Conservation (phyloP, 2,113 vertebrate species). For the Boulengeromyrus knoepffleri region DNA sequence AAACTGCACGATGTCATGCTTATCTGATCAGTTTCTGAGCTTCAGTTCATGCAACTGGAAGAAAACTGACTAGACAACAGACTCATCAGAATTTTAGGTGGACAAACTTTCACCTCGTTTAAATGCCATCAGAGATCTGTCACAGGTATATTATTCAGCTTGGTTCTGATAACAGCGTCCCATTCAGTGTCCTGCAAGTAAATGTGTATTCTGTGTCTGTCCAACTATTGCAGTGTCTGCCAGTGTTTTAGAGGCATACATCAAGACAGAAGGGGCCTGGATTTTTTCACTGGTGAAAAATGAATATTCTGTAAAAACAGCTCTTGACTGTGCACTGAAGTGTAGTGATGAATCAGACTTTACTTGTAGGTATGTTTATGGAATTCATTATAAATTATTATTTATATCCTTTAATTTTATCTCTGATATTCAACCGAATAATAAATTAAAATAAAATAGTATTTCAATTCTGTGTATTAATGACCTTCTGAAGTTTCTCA, state of each 20-base stretch:
- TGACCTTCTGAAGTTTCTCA: not conserved
- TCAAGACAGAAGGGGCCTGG: slow-evolving; percentile 60
- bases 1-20: not conserved
- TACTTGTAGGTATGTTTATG: slow-evolving; percentile 52
- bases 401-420: not conserved
- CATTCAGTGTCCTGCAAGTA: not conserved
- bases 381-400: not conserved
- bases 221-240: slow-evolving; percentile 34
- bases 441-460: not conserved
- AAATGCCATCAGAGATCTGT: not conserved
- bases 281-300: slow-evolving; percentile 41
- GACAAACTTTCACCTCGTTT: not conserved
- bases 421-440: not conserved
- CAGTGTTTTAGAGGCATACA: slow-evolving; percentile 39
- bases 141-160: not conserved
- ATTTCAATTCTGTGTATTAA: not conserved
- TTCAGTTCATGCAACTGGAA: not conserved
- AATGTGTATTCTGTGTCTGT: not conserved
- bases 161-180: not conserved
- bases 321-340: slow-evolving; percentile 47
- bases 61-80: not conserved
- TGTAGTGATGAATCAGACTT: slow-evolving; percentile 52
- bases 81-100: not conserved
- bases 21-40: not conserved
- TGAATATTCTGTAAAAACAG: slow-evolving; percentile 31